These are phyloP conservation scores for Hephaestus fuliginosus DNA, from an alignment of 2,797 vertebrate genomes.

Conservation along the genomic window DNA sequence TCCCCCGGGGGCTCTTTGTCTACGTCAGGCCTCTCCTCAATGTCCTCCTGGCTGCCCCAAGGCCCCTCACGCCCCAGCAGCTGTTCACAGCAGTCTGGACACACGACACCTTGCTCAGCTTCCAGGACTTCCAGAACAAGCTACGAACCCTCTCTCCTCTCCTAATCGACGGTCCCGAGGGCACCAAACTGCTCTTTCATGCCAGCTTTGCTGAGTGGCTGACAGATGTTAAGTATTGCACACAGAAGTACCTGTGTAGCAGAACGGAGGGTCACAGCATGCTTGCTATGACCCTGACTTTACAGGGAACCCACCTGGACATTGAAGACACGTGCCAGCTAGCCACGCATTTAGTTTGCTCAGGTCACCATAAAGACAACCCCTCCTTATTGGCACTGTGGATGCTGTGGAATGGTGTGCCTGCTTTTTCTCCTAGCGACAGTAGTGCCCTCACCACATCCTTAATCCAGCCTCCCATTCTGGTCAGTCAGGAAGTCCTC, in stretches of 20 bases:
- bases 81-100: conserved; percentile 84
- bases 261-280: conserved; percentile 85
- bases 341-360: conserved; percentile 83
- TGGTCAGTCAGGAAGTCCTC: conserved; percentile 82
- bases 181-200: conserved; percentile 86
- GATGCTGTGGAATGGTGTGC: conserved; percentile 86
- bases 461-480: conserved; percentile 63
- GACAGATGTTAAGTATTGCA: conserved; percentile 90
- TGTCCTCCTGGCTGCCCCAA: conserved; percentile 83
- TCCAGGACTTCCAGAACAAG: conserved; percentile 80
- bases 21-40: conserved; percentile 85
- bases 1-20: conserved; percentile 83
- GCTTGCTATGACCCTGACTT: conserved; percentile 86
- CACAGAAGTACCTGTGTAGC: conserved; percentile 88
- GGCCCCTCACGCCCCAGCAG: conserved; percentile 78
- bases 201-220: conserved; percentile 91
- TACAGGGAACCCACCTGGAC: conserved; percentile 73
- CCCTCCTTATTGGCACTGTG: conserved; percentile 86
- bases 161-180: conserved; percentile 76
- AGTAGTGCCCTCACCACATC: conserved; percentile 20
- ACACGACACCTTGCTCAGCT: conserved; percentile 70
- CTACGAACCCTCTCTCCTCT: conserved; percentile 80
- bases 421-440: conserved; percentile 63
- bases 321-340: conserved; percentile 81
- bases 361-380: conserved; percentile 81